These are phyloP conservation scores for Otolemur crassicaudatus DNA, from an alignment of 2,797 vertebrate genomes.

Conservation along the genomic window DNA sequence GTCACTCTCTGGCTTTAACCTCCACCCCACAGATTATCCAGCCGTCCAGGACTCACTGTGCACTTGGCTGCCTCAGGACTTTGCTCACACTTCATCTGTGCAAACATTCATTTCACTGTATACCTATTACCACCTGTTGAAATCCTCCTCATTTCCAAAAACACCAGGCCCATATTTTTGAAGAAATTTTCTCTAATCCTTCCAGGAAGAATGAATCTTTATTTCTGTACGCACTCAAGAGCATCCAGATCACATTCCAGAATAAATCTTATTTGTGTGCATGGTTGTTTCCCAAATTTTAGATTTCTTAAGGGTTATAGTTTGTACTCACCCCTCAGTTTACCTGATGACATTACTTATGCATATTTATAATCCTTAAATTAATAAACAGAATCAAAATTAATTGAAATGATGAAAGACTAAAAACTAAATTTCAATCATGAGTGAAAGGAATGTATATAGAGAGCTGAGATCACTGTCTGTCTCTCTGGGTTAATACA, in stretches of 20 bases:
- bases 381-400: conserved; percentile 21
- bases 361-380: conserved; percentile 10
- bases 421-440: conserved; percentile 11
- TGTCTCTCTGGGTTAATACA: background rate
- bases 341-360: background rate
- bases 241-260: background rate
- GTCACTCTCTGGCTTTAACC: background rate
- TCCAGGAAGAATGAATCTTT: background rate
- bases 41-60: background rate
- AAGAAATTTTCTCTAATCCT: background rate
- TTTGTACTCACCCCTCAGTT: background rate
- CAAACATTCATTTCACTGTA: background rate
- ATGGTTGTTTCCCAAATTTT: conserved; percentile 16
- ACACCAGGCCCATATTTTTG: background rate
- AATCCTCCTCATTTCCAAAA: background rate
- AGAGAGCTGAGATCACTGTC: background rate
- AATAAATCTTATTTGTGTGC: conserved; percentile 7
- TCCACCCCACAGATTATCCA: background rate
- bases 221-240: background rate
- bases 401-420: background rate
- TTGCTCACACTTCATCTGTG: background rate
- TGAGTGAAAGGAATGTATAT: conserved; percentile 25
- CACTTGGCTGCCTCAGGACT: background rate
- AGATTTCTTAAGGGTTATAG: background rate
- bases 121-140: background rate